A percentile compares a stretch with the other conserved stretches of the same genome.
Evolutionary conservation across 1,140 invertebrate species (phyloP).

Genomic region (Brachionus angularis): DNA sequence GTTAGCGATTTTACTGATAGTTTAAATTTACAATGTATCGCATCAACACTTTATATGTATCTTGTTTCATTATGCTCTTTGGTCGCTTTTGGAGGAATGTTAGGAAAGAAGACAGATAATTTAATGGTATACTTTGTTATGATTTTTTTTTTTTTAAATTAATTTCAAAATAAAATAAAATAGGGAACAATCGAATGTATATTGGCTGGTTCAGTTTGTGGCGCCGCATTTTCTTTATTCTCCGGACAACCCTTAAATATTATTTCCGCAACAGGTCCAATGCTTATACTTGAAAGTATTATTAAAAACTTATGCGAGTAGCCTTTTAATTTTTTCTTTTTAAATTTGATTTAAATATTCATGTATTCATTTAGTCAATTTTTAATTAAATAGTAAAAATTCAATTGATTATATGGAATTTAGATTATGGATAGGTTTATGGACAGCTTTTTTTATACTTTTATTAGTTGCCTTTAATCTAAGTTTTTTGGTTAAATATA

Average conservation of each 20-base stretch:
- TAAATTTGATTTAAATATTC: too few species aligned
- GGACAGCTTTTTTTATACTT: slow-evolving; percentile 55
- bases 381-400: slow-evolving; percentile 48
- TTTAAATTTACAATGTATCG: slow-evolving; percentile 55
- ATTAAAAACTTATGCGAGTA: slow-evolving; percentile 54
- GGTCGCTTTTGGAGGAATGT: slow-evolving; percentile 59
- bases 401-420: slow-evolving; percentile 55
- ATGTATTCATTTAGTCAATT: background rate
- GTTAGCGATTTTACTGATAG: slow-evolving; percentile 56
- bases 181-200: slow-evolving; percentile 57
- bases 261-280: slow-evolving; percentile 58
- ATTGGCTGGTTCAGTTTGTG: slow-evolving; percentile 56
- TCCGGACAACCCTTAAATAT: slow-evolving; percentile 60
- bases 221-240: slow-evolving; percentile 57
- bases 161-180: background rate
- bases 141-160: background rate
- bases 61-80: slow-evolving; percentile 58
- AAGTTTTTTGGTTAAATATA: slow-evolving; percentile 52
- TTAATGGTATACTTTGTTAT: slow-evolving; percentile 48
- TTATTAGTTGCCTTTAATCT: slow-evolving; percentile 56
- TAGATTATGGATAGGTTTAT: slow-evolving; percentile 58
- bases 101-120: slow-evolving; percentile 54
- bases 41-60: slow-evolving; percentile 58
- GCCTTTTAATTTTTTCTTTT: background rate
- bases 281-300: slow-evolving; percentile 59